Conservation (phyloP, 2,113 vertebrate species). For the Alosa alosa region DNA sequence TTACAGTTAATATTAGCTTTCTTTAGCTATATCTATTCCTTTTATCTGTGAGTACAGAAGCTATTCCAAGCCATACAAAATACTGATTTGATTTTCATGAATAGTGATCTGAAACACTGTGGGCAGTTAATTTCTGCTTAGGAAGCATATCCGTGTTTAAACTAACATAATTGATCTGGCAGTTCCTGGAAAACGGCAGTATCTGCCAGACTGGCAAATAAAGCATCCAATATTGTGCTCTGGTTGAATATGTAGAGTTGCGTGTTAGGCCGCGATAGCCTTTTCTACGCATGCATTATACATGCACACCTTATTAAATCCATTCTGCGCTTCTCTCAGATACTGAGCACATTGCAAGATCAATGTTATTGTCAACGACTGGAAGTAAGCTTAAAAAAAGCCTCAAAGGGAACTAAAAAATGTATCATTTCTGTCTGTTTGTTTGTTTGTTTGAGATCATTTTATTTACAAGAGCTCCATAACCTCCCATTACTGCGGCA, state of each 20-base stretch:
- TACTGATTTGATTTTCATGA: conserved; percentile 1
- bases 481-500: not conserved
- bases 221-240: not conserved
- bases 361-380: not conserved
- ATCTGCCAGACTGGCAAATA: not conserved
- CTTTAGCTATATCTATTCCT: not conserved
- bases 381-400: not conserved
- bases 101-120: not conserved
- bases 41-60: not conserved
- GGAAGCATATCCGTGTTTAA: not conserved
- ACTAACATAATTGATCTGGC: conserved; percentile 8
- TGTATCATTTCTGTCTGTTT: not conserved
- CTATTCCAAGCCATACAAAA: not conserved
- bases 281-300: not conserved
- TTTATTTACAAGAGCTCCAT: not conserved
- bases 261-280: not conserved
- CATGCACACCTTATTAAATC: not conserved
- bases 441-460: conserved; percentile 14
- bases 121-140: not conserved
- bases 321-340: not conserved
- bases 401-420: not conserved
- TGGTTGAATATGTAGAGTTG: not conserved
- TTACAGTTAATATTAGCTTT: no score
- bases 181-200: not conserved
- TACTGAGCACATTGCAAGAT: not conserved